phyloP scores from a whole-genome alignment of 2,888 invertebrate species.

The Mythimna lalbum region DNA sequence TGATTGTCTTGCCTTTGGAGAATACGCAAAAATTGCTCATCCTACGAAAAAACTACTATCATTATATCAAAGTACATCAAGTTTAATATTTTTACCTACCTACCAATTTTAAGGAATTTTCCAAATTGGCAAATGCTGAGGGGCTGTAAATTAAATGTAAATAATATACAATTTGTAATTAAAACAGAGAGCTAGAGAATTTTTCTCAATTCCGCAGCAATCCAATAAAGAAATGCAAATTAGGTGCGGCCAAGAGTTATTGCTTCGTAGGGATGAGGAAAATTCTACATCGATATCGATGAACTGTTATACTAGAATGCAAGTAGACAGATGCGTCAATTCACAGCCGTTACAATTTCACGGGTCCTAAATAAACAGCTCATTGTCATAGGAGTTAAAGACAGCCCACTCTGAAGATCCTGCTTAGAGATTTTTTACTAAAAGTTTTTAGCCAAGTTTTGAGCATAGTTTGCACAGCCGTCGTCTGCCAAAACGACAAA shows the following conservation, averaged over 20 bases:
- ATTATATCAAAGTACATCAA: background rate
- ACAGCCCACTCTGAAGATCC: too few species aligned
- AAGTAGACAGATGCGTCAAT: background rate
- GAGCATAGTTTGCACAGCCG: too few species aligned
- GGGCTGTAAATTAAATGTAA: conserved; percentile 68
- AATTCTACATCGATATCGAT: conserved; percentile 32
- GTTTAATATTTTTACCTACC: too few species aligned
- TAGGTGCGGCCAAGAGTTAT: conserved; percentile 86
- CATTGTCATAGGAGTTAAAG: too few species aligned
- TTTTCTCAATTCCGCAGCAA: conserved; percentile 86
- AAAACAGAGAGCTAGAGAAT: conserved; percentile 80
- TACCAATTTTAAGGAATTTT: conserved; percentile 21
- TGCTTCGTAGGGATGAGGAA: conserved; percentile 70
- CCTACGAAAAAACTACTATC: too few species aligned
- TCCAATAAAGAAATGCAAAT: conserved; percentile 90
- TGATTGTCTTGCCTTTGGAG: too few species aligned
- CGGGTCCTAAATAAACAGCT: too few species aligned
- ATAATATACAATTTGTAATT: conserved; percentile 78
- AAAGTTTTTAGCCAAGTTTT: too few species aligned
- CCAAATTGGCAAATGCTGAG: conserved; percentile 43
- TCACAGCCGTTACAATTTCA: background rate
- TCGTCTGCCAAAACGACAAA: too few species aligned
- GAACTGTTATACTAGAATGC: too few species aligned
- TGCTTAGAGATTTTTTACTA: too few species aligned
- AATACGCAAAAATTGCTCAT: too few species aligned